Percentiles rank a stretch among this genome's conserved stretches.
Conservation (phyloP, 2,888 invertebrate genomes). For the Dexiosoma caninum region DNA sequence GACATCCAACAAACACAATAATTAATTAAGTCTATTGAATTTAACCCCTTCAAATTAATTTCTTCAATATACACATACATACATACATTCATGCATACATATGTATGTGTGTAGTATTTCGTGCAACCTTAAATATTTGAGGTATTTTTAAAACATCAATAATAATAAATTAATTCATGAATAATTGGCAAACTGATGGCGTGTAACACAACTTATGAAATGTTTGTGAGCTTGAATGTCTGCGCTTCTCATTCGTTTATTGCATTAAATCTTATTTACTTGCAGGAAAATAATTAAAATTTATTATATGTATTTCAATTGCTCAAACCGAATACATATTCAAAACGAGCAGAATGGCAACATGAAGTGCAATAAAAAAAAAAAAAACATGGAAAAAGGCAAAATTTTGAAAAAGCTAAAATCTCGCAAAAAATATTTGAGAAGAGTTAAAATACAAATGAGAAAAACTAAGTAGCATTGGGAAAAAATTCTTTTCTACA, state of each 20-base stretch:
- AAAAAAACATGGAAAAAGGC: too few relatives aligned
- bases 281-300: slow-evolving; percentile 39
- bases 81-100: too few relatives aligned
- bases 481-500: too few relatives aligned
- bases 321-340: slow-evolving; percentile 10
- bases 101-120: not conserved
- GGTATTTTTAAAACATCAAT: slow-evolving; percentile 29
- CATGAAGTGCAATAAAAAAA: not conserved
- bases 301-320: slow-evolving; percentile 43
- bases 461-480: too few relatives aligned
- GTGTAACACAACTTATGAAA: not conserved
- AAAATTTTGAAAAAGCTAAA: too few relatives aligned
- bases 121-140: not conserved
- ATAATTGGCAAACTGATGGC: not conserved
- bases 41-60: slow-evolving; percentile 9
- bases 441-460: too few relatives aligned
- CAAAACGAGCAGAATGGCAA: not conserved
- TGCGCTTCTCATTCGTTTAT: not conserved
- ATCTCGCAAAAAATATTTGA: too few relatives aligned
- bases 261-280: slow-evolving; percentile 3
- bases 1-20: not conserved
- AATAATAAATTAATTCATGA: slow-evolving; percentile 30
- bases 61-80: too few relatives aligned
- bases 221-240: not conserved
- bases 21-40: not conserved